Percentiles rank a stretch among this genome's conserved stretches.
Conservation (phyloP, 2,888 invertebrate species). For the Heteropelma amictum region DNA sequence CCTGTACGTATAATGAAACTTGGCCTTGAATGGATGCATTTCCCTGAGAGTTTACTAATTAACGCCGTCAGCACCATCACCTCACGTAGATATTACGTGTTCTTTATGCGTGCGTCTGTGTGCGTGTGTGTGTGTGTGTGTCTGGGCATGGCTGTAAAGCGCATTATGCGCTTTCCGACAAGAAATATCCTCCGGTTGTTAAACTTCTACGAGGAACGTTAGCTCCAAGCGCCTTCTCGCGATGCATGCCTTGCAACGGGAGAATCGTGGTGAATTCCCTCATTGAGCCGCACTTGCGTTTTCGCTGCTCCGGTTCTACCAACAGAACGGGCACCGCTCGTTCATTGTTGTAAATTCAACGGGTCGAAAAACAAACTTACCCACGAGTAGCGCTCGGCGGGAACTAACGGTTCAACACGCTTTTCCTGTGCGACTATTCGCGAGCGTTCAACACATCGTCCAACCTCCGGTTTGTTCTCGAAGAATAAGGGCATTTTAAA, state of each 20-base stretch:
- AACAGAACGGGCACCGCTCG: background rate
- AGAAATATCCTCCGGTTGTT: conserved; percentile 52
- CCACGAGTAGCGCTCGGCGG: conserved; percentile 6
- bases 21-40: conserved; percentile 57
- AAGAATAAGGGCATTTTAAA: background rate
- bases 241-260: background rate
- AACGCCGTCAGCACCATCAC: conserved; percentile 55
- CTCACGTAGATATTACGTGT: conserved; percentile 50
- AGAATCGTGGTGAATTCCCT: conserved; percentile 17
- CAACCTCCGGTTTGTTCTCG: conserved; percentile 16
- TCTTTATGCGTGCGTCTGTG: background rate
- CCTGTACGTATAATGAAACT: conserved; percentile 51
- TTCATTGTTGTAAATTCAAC: conserved; percentile 43
- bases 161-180: conserved; percentile 9
- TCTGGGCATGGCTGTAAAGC: background rate
- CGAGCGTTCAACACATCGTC: conserved; percentile 12
- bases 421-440: background rate
- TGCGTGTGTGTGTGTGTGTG: conserved; percentile 1
- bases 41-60: conserved; percentile 55
- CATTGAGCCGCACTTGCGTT: conserved; percentile 39
- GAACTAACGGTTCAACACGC: conserved; percentile 25
- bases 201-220: conserved; percentile 30
- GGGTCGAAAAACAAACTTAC: conserved; percentile 49
- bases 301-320: conserved; percentile 42
- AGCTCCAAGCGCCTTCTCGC: conserved; percentile 17